A percentile compares a stretch with the other conserved stretches of the same genome.
Evolutionary conservation across 2,888 invertebrate species (phyloP).

Genomic region (Cosmia trapezina): DNA sequence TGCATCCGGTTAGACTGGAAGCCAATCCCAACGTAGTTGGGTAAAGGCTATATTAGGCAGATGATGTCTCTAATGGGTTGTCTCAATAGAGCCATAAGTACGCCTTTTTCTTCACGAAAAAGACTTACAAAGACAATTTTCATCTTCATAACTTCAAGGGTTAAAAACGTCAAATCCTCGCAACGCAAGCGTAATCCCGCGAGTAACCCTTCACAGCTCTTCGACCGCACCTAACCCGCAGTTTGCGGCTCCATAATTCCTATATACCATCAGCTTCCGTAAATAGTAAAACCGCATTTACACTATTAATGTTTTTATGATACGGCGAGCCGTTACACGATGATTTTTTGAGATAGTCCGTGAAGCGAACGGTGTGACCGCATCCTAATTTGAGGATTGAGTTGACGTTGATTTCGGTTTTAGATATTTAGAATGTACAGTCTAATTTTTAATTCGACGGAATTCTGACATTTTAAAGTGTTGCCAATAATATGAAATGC

Average conservation of each 20-base stretch:
- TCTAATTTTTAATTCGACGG: too few relatives aligned
- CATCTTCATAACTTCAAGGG: not conserved
- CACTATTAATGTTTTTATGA: slow-evolving; percentile 84
- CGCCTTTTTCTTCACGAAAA: not conserved
- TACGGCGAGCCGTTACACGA: slow-evolving; percentile 76
- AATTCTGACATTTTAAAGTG: too few relatives aligned
- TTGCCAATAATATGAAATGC: too few relatives aligned
- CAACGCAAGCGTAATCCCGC: slow-evolving; percentile 16
- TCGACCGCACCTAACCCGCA: slow-evolving; percentile 74
- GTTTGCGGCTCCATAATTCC: slow-evolving; percentile 82
- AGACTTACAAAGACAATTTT: not conserved
- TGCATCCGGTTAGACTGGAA: too few relatives aligned
- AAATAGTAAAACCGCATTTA: slow-evolving; percentile 88
- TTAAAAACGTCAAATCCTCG: slow-evolving; percentile 34
- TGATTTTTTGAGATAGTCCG: slow-evolving; percentile 71
- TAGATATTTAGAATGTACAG: not conserved
- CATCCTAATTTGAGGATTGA: slow-evolving; percentile 73
- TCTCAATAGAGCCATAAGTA: not conserved
- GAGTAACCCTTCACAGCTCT: slow-evolving; percentile 67
- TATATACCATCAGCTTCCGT: slow-evolving; percentile 84
- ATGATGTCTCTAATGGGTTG: not conserved
- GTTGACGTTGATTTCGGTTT: not conserved
- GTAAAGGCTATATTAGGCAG: too few relatives aligned
- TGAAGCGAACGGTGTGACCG: slow-evolving; percentile 73
- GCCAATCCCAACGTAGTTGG: too few relatives aligned